A percentile compares a stretch with the other conserved stretches of the same genome.
Evolutionary conservation across 2,797 vertebrate species (phyloP).

Genomic region (Poecile montanus): DNA sequence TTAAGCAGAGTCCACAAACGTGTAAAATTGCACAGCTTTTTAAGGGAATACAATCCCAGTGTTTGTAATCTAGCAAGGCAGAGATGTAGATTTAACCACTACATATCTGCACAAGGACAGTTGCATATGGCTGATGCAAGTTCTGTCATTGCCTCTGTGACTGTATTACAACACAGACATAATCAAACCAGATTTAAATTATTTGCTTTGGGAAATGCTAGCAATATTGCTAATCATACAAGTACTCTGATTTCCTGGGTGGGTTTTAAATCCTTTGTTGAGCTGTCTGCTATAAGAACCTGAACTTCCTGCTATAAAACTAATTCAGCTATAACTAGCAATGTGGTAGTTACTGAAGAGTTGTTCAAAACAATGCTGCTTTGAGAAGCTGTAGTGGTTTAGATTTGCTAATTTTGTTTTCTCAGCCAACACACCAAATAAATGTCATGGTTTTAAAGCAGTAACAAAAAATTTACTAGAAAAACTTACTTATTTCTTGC

Average conservation of each 20-base stretch:
- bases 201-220: neutral
- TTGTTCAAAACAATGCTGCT: neutral
- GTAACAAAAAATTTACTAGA: too few relatives aligned
- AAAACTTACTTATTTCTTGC: too few relatives aligned
- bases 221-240: neutral
- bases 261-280: neutral
- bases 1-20: neutral
- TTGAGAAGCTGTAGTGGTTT: neutral
- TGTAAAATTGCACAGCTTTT: neutral
- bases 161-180: neutral
- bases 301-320: neutral
- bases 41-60: neutral
- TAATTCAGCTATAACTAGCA: neutral
- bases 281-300: neutral
- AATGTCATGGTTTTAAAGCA: too few relatives aligned
- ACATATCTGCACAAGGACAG: neutral
- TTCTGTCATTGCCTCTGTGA: neutral
- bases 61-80: neutral
- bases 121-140: neutral
- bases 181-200: neutral
- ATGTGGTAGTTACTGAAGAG: neutral
- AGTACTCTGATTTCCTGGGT: neutral
- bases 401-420: too few relatives aligned
- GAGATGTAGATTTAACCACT: neutral
- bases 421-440: too few relatives aligned